Conservation (phyloP, 2,797 vertebrate species). For the Babyrousa celebensis region DNA sequence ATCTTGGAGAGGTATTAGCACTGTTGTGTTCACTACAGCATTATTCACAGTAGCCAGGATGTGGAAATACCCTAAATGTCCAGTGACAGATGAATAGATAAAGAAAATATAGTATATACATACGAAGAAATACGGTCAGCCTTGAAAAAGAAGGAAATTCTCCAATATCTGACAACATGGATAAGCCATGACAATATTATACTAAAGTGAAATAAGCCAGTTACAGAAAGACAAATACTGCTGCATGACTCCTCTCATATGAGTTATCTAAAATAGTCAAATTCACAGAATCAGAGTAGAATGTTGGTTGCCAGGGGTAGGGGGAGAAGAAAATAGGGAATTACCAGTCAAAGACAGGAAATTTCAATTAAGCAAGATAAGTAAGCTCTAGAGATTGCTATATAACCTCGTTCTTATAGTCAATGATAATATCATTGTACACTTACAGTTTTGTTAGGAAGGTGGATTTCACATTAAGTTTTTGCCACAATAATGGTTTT, state of each 20-base stretch:
- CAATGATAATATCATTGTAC: not conserved
- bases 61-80: not conserved
- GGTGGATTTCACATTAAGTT: not conserved
- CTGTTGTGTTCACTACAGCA: not conserved
- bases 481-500: not conserved
- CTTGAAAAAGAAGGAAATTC: not conserved
- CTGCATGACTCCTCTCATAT: not conserved
- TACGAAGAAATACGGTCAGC: not conserved
- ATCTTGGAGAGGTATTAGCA: not conserved
- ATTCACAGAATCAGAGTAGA: not conserved
- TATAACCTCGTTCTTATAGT: not conserved
- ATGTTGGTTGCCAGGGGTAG: not conserved
- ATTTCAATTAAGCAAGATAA: not conserved
- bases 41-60: not conserved
- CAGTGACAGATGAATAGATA: no score
- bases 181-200: not conserved
- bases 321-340: not conserved
- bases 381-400: not conserved
- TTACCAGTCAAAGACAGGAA: not conserved
- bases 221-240: not conserved
- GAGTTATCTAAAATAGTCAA: not conserved
- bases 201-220: not conserved
- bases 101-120: not conserved
- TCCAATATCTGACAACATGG: not conserved
- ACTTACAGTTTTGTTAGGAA: not conserved